These are phyloP conservation scores for Gallinago jamesoni DNA, from an alignment of 2,113 vertebrate genomes.

Conservation along the genomic window DNA sequence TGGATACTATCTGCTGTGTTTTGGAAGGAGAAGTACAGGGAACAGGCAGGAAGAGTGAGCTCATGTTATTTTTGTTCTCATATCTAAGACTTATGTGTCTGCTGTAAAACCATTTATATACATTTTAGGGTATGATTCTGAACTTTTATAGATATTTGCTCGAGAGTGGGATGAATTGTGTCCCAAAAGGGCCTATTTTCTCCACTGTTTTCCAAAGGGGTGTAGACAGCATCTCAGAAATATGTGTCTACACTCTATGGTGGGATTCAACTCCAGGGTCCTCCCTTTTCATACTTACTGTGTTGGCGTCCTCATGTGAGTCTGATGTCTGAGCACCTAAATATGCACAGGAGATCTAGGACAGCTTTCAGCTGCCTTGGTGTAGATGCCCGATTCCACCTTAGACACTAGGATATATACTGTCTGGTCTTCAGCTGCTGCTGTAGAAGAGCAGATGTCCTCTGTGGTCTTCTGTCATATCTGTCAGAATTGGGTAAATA, in stretches of 20 bases:
- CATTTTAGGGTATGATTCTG: not conserved
- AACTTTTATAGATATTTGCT: not conserved
- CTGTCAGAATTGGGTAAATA: not conserved
- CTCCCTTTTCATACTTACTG: not conserved
- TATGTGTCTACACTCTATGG: not conserved
- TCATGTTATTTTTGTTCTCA: not conserved
- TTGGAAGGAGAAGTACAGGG: not conserved
- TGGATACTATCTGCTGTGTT: not conserved
- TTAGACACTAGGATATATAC: not conserved
- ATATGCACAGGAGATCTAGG: not conserved
- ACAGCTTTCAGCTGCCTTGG: not conserved
- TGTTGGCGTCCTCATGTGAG: not conserved
- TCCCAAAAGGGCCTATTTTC: not conserved
- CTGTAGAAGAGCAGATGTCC: not conserved
- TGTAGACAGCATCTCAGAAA: not conserved
- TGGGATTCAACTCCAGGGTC: not conserved
- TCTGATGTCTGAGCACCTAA: not conserved
- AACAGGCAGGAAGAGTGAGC: not conserved
- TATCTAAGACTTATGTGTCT: not conserved
- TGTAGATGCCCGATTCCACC: not conserved
- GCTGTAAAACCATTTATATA: not conserved
- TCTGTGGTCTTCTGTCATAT: not conserved
- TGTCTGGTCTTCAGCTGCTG: not conserved
- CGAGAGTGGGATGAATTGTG: not conserved
- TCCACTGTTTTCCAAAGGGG: not conserved